A percentile compares a stretch with the other conserved stretches of the same genome.
phyloP scores from a whole-genome alignment of 2,888 invertebrate genomes.

The Phania funesta region DNA sequence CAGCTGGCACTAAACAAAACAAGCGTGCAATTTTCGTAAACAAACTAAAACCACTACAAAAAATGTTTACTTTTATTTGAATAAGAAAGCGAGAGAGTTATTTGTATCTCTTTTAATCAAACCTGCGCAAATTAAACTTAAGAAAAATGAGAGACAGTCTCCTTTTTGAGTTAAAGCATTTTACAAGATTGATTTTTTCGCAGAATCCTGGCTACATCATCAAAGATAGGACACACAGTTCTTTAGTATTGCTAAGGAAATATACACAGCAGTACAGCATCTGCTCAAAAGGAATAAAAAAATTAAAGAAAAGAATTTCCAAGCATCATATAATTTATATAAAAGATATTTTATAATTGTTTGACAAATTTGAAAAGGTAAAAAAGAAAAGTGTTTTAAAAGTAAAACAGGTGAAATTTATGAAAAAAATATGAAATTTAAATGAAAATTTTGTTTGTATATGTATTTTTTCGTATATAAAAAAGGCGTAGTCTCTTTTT shows the following conservation, averaged over 20 bases:
- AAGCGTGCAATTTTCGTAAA: slow-evolving; percentile 43
- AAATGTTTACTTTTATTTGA: slow-evolving; percentile 12
- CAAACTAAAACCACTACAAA: slow-evolving; percentile 7
- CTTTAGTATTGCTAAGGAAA: slow-evolving; percentile 68
- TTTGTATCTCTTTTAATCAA: not conserved
- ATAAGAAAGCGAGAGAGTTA: not conserved
- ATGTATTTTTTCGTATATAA: slow-evolving; percentile 20
- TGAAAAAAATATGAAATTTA: slow-evolving; percentile 9
- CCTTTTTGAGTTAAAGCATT: not conserved
- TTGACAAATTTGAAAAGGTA: slow-evolving; percentile 4
- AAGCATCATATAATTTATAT: not conserved
- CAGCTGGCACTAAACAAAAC: slow-evolving; percentile 55
- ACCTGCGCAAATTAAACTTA: not conserved
- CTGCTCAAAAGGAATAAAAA: slow-evolving; percentile 1
- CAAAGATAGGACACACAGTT: slow-evolving; percentile 21
- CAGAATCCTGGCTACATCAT: slow-evolving; percentile 59
- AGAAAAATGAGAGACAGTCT: slow-evolving; percentile 25
- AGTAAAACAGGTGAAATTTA: slow-evolving; percentile 13
- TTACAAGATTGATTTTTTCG: slow-evolving; percentile 61
- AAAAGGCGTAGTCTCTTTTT: slow-evolving; percentile 66
- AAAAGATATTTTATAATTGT: slow-evolving; percentile 31
- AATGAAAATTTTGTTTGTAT: slow-evolving; percentile 43
- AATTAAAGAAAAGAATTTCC: slow-evolving; percentile 6
- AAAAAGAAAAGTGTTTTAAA: slow-evolving; percentile 31
- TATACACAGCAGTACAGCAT: slow-evolving; percentile 72